Evolutionary conservation across 2,797 vertebrate genomes (phyloP).

Genomic region (Hipposideros larvatus): DNA sequence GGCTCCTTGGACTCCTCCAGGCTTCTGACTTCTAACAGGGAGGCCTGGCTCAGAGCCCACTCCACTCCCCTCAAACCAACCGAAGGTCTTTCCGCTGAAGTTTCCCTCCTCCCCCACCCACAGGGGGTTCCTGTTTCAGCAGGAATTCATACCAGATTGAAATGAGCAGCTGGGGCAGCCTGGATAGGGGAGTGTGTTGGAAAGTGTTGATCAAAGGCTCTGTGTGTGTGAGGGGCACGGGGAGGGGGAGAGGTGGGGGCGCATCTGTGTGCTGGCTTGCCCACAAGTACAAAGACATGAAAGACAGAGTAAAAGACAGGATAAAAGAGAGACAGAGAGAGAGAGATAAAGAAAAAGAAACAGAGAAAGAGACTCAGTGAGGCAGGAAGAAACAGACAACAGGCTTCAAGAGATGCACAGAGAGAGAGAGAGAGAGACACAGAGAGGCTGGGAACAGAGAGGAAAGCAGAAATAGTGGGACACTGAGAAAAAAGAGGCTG

Average conservation of each 20-base stretch:
- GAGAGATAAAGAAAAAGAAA: not conserved
- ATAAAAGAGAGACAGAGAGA: not conserved
- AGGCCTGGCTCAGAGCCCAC: conserved; percentile 63
- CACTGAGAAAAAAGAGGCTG: not conserved
- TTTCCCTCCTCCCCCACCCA: not conserved
- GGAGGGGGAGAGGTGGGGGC: not conserved
- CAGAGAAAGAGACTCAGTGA: not conserved
- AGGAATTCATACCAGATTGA: conserved; percentile 70
- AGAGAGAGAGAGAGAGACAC: not conserved
- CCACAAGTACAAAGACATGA: conserved; percentile 57
- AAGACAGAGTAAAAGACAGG: conserved; percentile 6
- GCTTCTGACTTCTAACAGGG: not conserved
- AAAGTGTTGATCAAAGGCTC: conserved; percentile 68
- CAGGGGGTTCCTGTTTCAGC: conserved; percentile 77
- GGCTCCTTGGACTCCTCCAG: not conserved
- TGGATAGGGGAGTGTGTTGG: conserved; percentile 11
- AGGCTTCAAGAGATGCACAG: not conserved
- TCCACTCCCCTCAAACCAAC: conserved; percentile 19
- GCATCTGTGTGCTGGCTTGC: conserved; percentile 12
- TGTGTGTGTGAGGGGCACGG: not conserved
- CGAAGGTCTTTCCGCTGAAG: conserved; percentile 49
- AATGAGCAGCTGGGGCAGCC: conserved; percentile 75
- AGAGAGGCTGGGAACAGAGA: not conserved
- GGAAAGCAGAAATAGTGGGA: not conserved
- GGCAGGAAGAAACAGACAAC: not conserved